Evolutionary conservation across 92 coral and sea anemone genomes (phyloP).

Genomic region (Zoanthus gigantus): DNA sequence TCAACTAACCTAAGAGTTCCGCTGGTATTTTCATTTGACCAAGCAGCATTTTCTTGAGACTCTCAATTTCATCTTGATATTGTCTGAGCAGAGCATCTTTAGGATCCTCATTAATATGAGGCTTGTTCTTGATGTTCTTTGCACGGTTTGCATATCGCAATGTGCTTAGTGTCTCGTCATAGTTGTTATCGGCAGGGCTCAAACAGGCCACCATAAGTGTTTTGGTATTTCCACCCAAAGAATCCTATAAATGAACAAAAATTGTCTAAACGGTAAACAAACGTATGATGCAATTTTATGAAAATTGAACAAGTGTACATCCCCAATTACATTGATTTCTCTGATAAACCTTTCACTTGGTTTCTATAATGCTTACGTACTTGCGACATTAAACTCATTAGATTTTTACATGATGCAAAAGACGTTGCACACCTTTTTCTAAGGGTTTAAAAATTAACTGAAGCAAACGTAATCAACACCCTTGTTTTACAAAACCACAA

Average conservation of each 20-base stretch:
- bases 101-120: constrained; percentile 96
- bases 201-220: constrained; percentile 98
- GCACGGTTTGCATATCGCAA: constrained; percentile 98
- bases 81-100: constrained; percentile 94
- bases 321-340: no score
- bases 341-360: neutral
- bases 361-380: no score
- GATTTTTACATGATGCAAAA: no score
- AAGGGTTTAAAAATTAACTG: no score
- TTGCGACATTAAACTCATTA: no score
- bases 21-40: constrained; percentile 93
- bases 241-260: constrained; percentile 68
- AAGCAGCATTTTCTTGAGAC: constrained; percentile 90
- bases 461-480: no score
- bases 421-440: no score
- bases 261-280: neutral
- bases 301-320: no score
- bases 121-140: constrained; percentile 96
- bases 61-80: constrained; percentile 90
- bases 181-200: constrained; percentile 98
- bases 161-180: constrained; percentile 96
- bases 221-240: constrained; percentile 95
- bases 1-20: constrained; percentile 63
- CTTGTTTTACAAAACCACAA: no score
- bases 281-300: no score